Base-by-base conservation (phyloP, 2,797 vertebrate species). In the Manis pentadactyla region DNA sequence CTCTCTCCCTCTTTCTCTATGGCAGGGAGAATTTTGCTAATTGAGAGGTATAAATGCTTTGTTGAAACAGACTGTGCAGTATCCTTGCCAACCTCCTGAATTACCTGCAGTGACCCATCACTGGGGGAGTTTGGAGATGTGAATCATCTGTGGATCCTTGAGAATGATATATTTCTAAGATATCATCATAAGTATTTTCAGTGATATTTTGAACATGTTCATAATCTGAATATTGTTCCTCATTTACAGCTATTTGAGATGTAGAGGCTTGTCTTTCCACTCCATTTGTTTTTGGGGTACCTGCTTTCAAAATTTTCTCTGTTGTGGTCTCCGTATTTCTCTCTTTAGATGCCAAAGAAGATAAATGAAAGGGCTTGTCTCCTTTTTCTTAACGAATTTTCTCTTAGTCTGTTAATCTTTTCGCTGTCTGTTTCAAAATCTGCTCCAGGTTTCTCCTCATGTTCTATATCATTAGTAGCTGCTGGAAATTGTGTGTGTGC, bases 101-200 rank as follows among this genome's bases (percentile, higher is more conserved):
- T 59, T 86, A 13, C 14, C 29, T 27, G 37, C 14, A 61, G n/a
- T 42, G 29, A 11, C 88, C 39, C 89, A 64, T 90, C 37, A 64
- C 31, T 75, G 29, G 15, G 7, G 12, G 15, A 37, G 1, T 51
- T 46, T 69, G 63, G 34, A 13, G 8, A 74, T 68, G 93, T 78
- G 77, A 55, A 87, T 85, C n/a, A 74, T 90, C 55, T 46, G 18
- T 4, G 59, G 83, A 77, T 42, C 95, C 96, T 92, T 83, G 88
- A 85, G 46, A 46, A 73, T 4, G 69, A 83, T n/a, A 42, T 6
- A 68, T 14, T 42, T 55, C 2, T 4, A 98, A 96, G 64, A 98
- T 15, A 81, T 97, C 78, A 0, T 81, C 90, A 94, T 97, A 97
- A 86, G 97, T 97, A 57, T 97, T 97, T 74, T 97, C 97, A 73